Evolutionary conservation across 2,113 vertebrate species (phyloP).

Genomic region (Spea bombifrons): DNA sequence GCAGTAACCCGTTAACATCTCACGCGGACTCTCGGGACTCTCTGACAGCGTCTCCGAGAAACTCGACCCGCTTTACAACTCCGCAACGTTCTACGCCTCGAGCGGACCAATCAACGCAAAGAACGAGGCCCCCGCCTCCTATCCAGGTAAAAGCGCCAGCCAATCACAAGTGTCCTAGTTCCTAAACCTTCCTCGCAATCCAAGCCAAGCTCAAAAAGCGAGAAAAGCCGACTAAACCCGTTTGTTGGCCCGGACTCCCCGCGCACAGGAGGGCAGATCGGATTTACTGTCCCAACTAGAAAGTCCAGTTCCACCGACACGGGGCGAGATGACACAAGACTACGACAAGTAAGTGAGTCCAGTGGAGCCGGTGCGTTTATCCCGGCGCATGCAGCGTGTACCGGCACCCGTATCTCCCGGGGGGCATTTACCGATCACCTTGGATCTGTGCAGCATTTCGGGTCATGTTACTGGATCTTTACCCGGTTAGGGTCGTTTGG

Average conservation of each 20-base stretch:
- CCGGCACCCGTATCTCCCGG: not conserved
- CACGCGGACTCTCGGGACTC: not conserved
- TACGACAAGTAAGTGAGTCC: slow-evolving; percentile 90
- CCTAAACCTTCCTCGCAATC: slow-evolving; percentile 77
- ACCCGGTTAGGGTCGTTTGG: too few species aligned
- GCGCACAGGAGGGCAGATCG: slow-evolving; percentile 67
- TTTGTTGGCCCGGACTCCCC: slow-evolving; percentile 74
- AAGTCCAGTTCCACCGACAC: slow-evolving; percentile 91
- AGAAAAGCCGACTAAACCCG: slow-evolving; percentile 95
- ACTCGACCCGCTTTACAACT: not conserved
- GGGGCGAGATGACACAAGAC: slow-evolving; percentile 91
- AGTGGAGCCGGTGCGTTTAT: not conserved
- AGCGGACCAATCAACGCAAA: not conserved
- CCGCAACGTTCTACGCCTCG: not conserved
- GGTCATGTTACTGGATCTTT: too few species aligned
- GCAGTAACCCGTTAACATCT: too few species aligned
- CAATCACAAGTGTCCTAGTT: slow-evolving; percentile 72
- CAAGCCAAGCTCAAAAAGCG: slow-evolving; percentile 75
- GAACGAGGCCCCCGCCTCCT: slow-evolving; percentile 47
- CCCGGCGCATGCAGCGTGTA: not conserved
- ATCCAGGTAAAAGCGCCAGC: slow-evolving; percentile 62
- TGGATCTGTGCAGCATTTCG: too few species aligned
- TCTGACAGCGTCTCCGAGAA: slow-evolving; percentile 1
- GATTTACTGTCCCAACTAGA: slow-evolving; percentile 91
- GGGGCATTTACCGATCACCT: not conserved